Base-by-base conservation (phyloP, 2,113 vertebrate species). In the Arenaria interpres region DNA sequence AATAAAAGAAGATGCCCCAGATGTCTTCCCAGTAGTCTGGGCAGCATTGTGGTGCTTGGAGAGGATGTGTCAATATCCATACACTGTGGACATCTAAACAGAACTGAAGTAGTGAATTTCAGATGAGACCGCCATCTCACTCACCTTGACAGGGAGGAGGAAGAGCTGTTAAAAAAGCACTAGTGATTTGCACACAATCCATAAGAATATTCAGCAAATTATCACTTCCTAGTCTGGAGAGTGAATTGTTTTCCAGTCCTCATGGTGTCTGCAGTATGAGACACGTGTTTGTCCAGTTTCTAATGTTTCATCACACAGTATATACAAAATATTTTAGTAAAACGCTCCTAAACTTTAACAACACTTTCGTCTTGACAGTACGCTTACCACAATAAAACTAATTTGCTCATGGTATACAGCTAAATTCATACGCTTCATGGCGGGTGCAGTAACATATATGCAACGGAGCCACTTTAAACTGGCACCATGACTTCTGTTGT, bases 281-380 rank as follows among this genome's bases (percentile, higher is more conserved):
- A 39, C 45, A 30, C 7, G 4, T 2, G 2, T 73, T 69, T 60
- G 24, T 68, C 20, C 28, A 7, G 43, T n/a, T 90, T 54, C 27
- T 35, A 78, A 24, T 13, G 7, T 33, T 88, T 74, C 7, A 16
- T 43, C 35, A 5, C 18, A 10, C 62, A 32, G 5, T 50, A 12
- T 10, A 35, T 25, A 14, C 8, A 83, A 50, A 80, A 27, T 25
- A 50, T 8, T 30, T 43, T 62, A 28, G 17, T 46, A 24, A 32
- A 0, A 6, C 0, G 0, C 28, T 54, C 21, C 35, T 66, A 30
- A 60, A 59, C 24, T 30, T 73, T 15, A 53, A 21, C 27, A 60
- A 51, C 11, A 11, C 25, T 77, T 20, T 41, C 11, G 20, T 60
- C 21, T 10, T 50, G 32, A 14, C 41, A n/a, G 25, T 23, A 59